These are phyloP conservation scores for Colossoma macropomum DNA, from an alignment of 2,113 vertebrate species.

Conservation along the genomic window DNA sequence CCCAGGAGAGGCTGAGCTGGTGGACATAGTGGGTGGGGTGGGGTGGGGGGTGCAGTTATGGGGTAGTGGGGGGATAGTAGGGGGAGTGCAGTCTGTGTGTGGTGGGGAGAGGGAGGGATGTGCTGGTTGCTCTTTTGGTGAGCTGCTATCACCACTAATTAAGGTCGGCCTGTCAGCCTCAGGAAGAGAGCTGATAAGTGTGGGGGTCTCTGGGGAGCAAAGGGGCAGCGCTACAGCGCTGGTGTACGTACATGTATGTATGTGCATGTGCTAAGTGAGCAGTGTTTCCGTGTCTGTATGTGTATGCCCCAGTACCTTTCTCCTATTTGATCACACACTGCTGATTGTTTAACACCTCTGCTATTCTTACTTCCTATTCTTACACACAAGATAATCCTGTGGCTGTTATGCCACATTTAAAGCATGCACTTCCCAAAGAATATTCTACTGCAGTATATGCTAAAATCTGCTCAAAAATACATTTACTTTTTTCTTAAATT, in stretches of 20 bases:
- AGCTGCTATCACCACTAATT: slow-evolving; percentile 55
- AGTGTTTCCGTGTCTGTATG: background rate
- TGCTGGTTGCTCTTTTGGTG: slow-evolving; percentile 34
- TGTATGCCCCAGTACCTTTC: background rate
- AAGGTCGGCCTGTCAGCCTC: slow-evolving; percentile 53
- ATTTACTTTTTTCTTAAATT: too few relatives aligned
- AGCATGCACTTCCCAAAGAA: too few relatives aligned
- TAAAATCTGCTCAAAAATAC: too few relatives aligned
- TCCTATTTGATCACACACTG: background rate
- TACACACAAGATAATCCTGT: too few relatives aligned
- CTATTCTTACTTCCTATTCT: too few relatives aligned
- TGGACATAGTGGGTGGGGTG: slow-evolving; percentile 19
- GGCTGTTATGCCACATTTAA: too few relatives aligned
- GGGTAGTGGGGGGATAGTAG: too few relatives aligned
- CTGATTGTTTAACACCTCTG: background rate
- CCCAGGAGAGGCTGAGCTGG: slow-evolving; percentile 20
- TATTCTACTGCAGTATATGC: too few relatives aligned
- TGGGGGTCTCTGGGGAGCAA: slow-evolving; percentile 28
- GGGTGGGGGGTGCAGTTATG: background rate
- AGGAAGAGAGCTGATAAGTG: slow-evolving; percentile 51
- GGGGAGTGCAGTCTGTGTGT: slow-evolving; percentile 36
- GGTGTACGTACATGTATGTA: background rate
- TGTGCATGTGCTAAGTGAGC: background rate
- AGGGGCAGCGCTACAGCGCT: slow-evolving; percentile 1
- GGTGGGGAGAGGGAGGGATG: slow-evolving; percentile 40